Percentiles rank a stretch among this genome's conserved stretches.
Evolutionary conservation across 2,888 invertebrate genomes (phyloP).

Genomic region (Diarsia mendica): DNA sequence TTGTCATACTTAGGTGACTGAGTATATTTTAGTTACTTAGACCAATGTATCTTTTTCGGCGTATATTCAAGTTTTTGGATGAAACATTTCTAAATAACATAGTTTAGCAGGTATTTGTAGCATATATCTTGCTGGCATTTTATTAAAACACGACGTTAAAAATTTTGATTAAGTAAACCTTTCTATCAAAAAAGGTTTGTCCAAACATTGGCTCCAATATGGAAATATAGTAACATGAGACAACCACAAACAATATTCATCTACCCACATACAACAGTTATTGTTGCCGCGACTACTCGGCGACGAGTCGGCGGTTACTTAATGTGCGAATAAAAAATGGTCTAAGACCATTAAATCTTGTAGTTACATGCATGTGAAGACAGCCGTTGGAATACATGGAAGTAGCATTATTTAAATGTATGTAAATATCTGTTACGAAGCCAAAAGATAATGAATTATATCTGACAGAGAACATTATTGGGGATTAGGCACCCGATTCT

Average conservation of each 20-base stretch:
- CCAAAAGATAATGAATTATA: slow-evolving; percentile 49
- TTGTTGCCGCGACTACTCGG: slow-evolving; percentile 70
- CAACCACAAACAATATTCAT: slow-evolving; percentile 77
- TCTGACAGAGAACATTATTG: slow-evolving; percentile 39
- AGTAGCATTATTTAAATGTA: slow-evolving; percentile 62
- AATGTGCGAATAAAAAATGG: slow-evolving; percentile 79
- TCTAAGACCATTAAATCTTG: slow-evolving; percentile 63
- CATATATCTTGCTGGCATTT: background rate
- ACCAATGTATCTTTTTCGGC: background rate
- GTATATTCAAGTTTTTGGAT: background rate
- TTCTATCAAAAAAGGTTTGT: slow-evolving; percentile 3
- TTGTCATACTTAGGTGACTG: background rate
- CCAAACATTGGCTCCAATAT: slow-evolving; percentile 51
- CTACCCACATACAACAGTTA: slow-evolving; percentile 79
- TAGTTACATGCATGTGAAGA: slow-evolving; percentile 58
- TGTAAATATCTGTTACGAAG: slow-evolving; percentile 44
- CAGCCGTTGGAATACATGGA: slow-evolving; percentile 54
- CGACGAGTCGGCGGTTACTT: slow-evolving; percentile 70
- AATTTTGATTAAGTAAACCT: background rate
- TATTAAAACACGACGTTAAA: background rate
- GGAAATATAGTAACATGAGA: slow-evolving; percentile 66
- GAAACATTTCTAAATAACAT: background rate
- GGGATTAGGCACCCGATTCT: slow-evolving; percentile 16
- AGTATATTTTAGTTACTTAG: background rate
- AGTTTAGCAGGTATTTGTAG: background rate